A percentile compares a stretch with the other conserved stretches of the same genome.
phyloP scores from a whole-genome alignment of 2,797 vertebrate genomes.

The Rhynchotus rufescens region DNA sequence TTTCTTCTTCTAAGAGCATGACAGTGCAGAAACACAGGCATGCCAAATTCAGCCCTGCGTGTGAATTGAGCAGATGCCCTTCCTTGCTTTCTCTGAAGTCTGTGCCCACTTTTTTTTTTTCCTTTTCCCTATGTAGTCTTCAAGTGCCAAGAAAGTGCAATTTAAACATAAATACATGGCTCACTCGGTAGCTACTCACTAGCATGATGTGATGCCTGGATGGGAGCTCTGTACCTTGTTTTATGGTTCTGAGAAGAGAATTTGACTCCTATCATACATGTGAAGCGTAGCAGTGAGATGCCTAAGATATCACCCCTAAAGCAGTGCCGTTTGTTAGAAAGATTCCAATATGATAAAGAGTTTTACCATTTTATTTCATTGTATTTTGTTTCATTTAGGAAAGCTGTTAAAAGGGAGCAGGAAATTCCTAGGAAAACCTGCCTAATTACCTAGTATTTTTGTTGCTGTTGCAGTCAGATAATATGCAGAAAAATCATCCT shows the following conservation, averaged over 20 bases:
- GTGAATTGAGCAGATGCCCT: not conserved
- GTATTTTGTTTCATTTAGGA: not conserved
- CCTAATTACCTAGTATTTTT: not conserved
- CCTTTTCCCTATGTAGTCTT: not conserved
- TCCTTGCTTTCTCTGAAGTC: not conserved
- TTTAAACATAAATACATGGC: not conserved
- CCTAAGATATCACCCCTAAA: not conserved
- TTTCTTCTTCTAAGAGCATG: slow-evolving; percentile 26
- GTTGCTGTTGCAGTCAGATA: not conserved
- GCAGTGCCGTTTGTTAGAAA: not conserved
- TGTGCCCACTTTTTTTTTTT: not conserved
- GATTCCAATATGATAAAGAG: not conserved
- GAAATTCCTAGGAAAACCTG: not conserved
- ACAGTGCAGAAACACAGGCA: not conserved
- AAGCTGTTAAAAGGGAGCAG: not conserved
- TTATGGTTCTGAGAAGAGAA: not conserved
- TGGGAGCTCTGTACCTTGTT: not conserved
- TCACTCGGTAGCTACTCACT: not conserved
- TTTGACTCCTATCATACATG: rapidly evolving
- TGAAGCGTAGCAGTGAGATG: not conserved
- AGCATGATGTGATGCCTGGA: not conserved
- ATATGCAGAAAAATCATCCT: slow-evolving; percentile 25
- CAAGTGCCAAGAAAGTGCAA: not conserved
- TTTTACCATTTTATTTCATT: not conserved
- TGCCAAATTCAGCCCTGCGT: not conserved